Conservation (phyloP, 2,888 invertebrate species). For the Drosophila conformis region DNA sequence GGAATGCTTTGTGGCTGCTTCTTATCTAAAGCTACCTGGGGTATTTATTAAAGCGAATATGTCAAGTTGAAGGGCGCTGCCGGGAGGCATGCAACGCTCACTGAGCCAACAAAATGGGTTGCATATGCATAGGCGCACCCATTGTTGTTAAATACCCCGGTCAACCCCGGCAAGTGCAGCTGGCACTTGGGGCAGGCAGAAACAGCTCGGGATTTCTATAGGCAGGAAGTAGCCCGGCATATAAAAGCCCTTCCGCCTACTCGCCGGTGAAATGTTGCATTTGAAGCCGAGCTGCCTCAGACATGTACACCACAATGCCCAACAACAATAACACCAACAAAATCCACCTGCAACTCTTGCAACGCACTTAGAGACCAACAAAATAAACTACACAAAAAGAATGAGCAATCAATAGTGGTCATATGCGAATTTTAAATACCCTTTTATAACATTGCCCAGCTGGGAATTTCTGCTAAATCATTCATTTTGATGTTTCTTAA, state of each 20-base stretch:
- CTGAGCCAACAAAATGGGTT: constrained; percentile 43
- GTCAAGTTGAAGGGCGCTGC: constrained; percentile 68
- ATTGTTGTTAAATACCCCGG: constrained; percentile 53
- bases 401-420: not conserved
- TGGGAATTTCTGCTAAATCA: not conserved
- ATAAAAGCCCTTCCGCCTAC: constrained; percentile 76
- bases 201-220: constrained; percentile 59
- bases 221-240: constrained; percentile 76
- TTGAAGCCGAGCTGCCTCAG: constrained; percentile 63
- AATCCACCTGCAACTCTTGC: constrained; percentile 37
- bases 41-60: constrained; percentile 38
- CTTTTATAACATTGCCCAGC: not conserved
- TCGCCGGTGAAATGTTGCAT: constrained; percentile 79
- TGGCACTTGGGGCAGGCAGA: constrained; percentile 50
- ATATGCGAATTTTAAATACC: constrained; percentile 18
- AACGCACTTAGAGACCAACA: constrained; percentile 30
- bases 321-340: constrained; percentile 27
- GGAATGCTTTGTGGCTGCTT: not conserved
- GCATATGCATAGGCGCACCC: constrained; percentile 69
- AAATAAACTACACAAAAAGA: constrained; percentile 40
- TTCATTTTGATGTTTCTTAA: not conserved
- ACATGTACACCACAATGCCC: constrained; percentile 64
- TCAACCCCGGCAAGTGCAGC: constrained; percentile 1
- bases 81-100: constrained; percentile 55
- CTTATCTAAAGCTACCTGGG: not conserved